Base-by-base conservation (phyloP, 2,113 vertebrate genomes). In the Coptodon rendalli region DNA sequence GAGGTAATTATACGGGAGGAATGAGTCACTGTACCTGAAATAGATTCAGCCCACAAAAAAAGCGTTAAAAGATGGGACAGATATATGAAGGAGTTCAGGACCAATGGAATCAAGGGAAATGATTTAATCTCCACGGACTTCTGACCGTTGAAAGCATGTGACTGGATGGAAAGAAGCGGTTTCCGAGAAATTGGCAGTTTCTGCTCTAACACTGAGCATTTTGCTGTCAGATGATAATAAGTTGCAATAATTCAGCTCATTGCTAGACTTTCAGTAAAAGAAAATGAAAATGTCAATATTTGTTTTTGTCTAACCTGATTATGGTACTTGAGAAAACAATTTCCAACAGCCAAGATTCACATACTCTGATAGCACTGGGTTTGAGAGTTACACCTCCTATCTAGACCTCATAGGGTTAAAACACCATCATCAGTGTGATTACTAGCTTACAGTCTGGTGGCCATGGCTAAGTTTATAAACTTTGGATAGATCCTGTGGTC, bases 21-120 rank as follows among this genome's bases (percentile, higher is more conserved):
- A 90, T 95, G 92, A 95, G 93, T 96, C 94, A 9, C 40, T 34
- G 68, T 54, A 91, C 90, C 91, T 91, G 63, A 95, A 94, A 95
- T 95, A 95, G 89, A 93, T 57, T 71, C 87, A 80, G 45, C 52
- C 50, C 82, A 45, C 4, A 78, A 84, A 86, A 66, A 83, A 59
- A 68, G 3, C 11, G 14, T 89, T 86, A 82, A 24, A 81, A 78
- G 84, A 93, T 91, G 83, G 81, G 22, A 87, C 17, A 43, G 13
- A 91, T 80, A 54, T 56, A 89, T 53, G 31, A n/a, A 29, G 19
- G 68, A 57, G 54, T 9, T 78, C 57, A 81, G 71, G 80, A 80
- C 16, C 80, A 57, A 9, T 81, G 61, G 27, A 90, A 83, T 63
- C 5, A 34, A 36, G 48, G 27, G 36, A 17, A 86, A 73, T 6